Base-by-base conservation (phyloP, 2,113 vertebrate species). In the Anas platyrhynchos region DNA sequence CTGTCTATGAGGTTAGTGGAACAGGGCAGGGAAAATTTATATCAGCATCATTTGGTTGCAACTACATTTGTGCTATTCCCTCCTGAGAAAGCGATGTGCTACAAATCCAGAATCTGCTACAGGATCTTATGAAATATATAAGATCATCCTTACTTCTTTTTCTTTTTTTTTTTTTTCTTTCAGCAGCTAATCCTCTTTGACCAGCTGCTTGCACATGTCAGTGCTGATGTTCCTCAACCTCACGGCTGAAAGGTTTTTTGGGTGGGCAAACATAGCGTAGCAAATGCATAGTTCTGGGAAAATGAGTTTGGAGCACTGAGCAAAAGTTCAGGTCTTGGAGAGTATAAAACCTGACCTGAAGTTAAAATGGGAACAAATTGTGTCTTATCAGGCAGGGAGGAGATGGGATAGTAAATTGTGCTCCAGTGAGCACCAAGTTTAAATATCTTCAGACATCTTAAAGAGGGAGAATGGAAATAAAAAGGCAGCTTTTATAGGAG, bases 381-480 rank as follows among this genome's bases (percentile, higher is more conserved):
- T 91, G 83, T 93, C 62, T 5, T 85, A 41, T 27, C 18, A 88
- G 52, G 34, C 83, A 56, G 44, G 80, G 66, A 73, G 73, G 73
- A 95, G 86, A 84, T 80, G 78, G 62, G 77, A 34, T 25, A 80
- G 66, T 86, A 94, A 95, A 89, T 76, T 52, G 48, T 88, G 84
- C 91, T 88, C 77, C 81, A 31, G 26, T 65, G 86, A 95, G 43
- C 86, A 69, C 52, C n/a, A 10, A 54, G 38, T 83, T 91, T 86
- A 93, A 90, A 36, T 88, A 72, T 85, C 85, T 91, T 81, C 76
- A 86, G 87, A 56, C 65, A 31, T 48, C 62, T 86, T 86, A 77
- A 83, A 90, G 79, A 88, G 59, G 34, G 89, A 86, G 82, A 96
- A 85, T 91, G 86, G 80, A 91, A 94, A 92, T 88, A 78, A 92